Conservation (phyloP, 1,140 invertebrate species). For the Bicyclus anynana region DNA sequence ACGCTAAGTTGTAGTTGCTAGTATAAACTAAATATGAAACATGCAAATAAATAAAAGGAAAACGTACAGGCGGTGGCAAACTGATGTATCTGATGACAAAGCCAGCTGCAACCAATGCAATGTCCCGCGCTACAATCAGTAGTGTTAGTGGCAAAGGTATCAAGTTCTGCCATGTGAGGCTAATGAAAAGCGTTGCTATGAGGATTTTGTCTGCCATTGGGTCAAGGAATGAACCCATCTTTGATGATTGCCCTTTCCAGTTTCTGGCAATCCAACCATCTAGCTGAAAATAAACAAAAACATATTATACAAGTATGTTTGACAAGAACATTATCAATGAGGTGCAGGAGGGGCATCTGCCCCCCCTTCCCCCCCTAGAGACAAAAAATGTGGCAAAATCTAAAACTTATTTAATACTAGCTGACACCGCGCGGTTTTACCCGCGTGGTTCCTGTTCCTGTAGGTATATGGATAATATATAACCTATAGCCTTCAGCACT, state of each 20-base stretch:
- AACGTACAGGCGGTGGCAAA: conserved; percentile 90
- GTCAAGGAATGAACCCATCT: conserved; percentile 96
- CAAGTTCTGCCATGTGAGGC: conserved; percentile 89
- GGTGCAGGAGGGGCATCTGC: too few relatives aligned
- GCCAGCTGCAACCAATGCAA: conserved; percentile 87
- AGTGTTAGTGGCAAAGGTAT: conserved; percentile 92
- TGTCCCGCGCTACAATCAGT: conserved; percentile 91
- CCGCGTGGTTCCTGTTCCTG: too few relatives aligned
- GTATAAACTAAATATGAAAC: too few relatives aligned
- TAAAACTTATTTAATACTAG: too few relatives aligned
- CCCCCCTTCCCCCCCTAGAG: too few relatives aligned
- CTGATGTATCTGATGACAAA: conserved; percentile 94
- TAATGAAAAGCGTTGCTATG: conserved; percentile 91
- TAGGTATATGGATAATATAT: too few relatives aligned
- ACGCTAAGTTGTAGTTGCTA: too few relatives aligned
- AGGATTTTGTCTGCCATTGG: conserved; percentile 98
- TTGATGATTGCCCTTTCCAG: conserved; percentile 93
- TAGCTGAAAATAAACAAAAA: conserved; percentile 78
- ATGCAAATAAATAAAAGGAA: not conserved
- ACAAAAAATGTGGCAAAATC: too few relatives aligned
- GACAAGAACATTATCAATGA: too few relatives aligned
- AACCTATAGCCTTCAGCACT: too few relatives aligned
- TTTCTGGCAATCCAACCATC: conserved; percentile 98
- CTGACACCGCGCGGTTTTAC: too few relatives aligned
- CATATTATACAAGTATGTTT: too few relatives aligned